phyloP scores from a whole-genome alignment of 1,140 invertebrate species.

The Bathynomus jamesi region DNA sequence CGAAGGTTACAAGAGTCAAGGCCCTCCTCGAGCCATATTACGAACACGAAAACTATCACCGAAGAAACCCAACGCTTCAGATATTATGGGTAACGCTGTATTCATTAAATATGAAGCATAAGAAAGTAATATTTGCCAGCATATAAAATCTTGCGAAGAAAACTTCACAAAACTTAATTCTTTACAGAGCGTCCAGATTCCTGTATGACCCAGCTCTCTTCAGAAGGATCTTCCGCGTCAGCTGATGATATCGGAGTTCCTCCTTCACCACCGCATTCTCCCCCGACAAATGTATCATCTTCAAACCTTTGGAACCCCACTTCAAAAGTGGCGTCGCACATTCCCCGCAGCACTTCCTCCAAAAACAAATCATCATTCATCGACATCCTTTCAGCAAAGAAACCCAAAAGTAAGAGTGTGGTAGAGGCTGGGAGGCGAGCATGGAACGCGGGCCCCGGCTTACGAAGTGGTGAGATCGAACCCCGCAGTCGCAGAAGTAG shows the following conservation, averaged over 20 bases:
- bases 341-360: conserved; percentile 15
- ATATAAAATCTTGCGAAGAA: too few species aligned
- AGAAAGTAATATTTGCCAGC: too few species aligned
- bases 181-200: conserved; percentile 37
- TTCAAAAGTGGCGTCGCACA: conserved; percentile 19
- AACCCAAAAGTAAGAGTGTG: conserved; percentile 24
- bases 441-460: conserved; percentile 28
- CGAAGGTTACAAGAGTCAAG: conserved; percentile 67
- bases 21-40: conserved; percentile 11
- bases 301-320: conserved; percentile 6
- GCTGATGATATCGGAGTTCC: conserved; percentile 26
- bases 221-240: conserved; percentile 33
- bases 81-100: conserved; percentile 13
- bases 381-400: too few species aligned
- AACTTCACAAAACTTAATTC: too few species aligned
- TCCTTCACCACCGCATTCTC: conserved; percentile 24
- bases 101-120: too few species aligned
- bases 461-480: conserved; percentile 1
- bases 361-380: too few species aligned
- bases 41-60: too few species aligned
- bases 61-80: conserved; percentile 12
- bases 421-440: conserved; percentile 15
- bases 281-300: too few species aligned
- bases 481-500: conserved; percentile 13
- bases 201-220: conserved; percentile 37